Evolutionary conservation across 2,113 vertebrate species (phyloP).

Genomic region (Halichoerus grypus): DNA sequence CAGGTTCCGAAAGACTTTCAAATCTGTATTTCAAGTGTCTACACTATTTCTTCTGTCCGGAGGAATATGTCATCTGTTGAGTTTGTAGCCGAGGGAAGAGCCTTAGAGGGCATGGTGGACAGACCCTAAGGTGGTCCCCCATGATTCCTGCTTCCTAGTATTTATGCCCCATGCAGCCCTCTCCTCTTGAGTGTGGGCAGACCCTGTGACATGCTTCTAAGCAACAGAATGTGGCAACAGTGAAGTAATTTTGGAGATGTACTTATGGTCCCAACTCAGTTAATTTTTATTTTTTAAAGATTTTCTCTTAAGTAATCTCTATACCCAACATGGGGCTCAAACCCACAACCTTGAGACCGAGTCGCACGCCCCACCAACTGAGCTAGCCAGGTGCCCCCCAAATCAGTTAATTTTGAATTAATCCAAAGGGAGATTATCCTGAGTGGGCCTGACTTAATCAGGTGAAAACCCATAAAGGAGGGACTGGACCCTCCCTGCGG

Average conservation of each 20-base stretch:
- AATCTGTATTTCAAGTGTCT: not conserved
- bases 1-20: not conserved
- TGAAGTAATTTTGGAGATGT: not conserved
- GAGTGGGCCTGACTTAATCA: not conserved
- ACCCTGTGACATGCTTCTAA: not conserved
- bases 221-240: not conserved
- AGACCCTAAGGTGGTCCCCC: not conserved
- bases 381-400: not conserved
- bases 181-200: not conserved
- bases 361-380: not conserved
- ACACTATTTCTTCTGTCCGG: not conserved
- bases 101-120: not conserved
- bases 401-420: slow-evolving; percentile 13
- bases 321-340: not conserved
- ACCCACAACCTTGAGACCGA: not conserved
- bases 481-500: not conserved
- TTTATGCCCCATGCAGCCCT: not conserved
- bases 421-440: not conserved
- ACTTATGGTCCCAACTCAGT: not conserved
- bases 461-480: not conserved
- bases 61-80: not conserved
- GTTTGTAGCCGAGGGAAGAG: not conserved
- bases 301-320: not conserved
- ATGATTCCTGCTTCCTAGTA: not conserved
- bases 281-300: not conserved